Evolutionary conservation across 2,888 invertebrate species (phyloP).

Genomic region (Epinotia nisella): DNA sequence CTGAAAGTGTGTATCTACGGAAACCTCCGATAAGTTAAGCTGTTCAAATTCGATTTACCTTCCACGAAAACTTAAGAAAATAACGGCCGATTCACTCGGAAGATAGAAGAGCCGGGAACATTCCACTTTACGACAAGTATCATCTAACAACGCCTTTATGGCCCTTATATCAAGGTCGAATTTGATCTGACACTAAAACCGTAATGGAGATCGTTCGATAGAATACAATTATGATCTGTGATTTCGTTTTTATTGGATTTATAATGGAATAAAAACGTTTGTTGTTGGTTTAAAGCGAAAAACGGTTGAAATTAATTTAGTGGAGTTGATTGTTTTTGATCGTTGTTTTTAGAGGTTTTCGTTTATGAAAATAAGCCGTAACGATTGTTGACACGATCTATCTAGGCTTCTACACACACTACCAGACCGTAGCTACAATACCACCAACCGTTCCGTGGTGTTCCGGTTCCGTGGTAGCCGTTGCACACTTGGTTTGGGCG

Average conservation of each 20-base stretch:
- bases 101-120: slow-evolving; percentile 26
- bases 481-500: too few relatives aligned
- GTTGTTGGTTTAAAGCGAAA: slow-evolving; percentile 35
- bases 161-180: slow-evolving; percentile 11
- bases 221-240: slow-evolving; percentile 43
- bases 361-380: slow-evolving; percentile 5
- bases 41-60: slow-evolving; percentile 23
- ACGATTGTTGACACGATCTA: neutral
- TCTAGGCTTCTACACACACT: too few relatives aligned
- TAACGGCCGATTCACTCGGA: slow-evolving; percentile 19
- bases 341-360: slow-evolving; percentile 15
- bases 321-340: slow-evolving; percentile 32
- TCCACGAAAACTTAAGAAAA: slow-evolving; percentile 29
- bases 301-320: slow-evolving; percentile 35
- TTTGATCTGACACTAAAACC: slow-evolving; percentile 9
- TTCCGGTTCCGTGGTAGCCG: too few relatives aligned
- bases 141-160: slow-evolving; percentile 12
- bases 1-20: neutral
- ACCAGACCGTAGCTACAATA: too few relatives aligned
- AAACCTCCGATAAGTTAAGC: slow-evolving; percentile 17
- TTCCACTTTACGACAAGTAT: slow-evolving; percentile 15
- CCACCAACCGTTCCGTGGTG: too few relatives aligned
- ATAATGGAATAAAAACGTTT: slow-evolving; percentile 41
- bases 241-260: slow-evolving; percentile 43
- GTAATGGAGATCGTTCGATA: slow-evolving; percentile 29